Base-by-base conservation (phyloP, 2,888 invertebrate species). In the Coecobrya sp. region DNA sequence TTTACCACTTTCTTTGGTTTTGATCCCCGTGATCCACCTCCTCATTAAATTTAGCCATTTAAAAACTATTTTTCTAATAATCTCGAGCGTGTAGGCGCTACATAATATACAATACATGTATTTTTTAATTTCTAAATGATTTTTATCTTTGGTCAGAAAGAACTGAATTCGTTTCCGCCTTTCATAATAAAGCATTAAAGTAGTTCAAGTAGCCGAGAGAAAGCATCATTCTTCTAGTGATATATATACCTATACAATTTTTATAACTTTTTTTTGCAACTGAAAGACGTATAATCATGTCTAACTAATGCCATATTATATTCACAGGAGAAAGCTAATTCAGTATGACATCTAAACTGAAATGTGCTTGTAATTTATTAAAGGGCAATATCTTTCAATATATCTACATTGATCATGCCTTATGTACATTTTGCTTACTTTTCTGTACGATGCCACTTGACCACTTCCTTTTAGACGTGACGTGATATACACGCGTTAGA, bases 11-110 rank as follows among this genome's bases (percentile, higher is more conserved):
- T 65, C 65, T 73, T 73, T 73, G 19, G 73, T 36, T 73, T 73
- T 73, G 73, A 42, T 73, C 42, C 73, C 73, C 73, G n/a, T 42
- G 19, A 73, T 73, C 73, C 73, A 19, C 7, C 19, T 45, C 19
- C 25, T 65, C 62, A 4, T 27, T 10, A 5, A n/a, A 16, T 4
- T 22, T 70, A 36, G 27, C n/a, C 1, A 36, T 5, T 8, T 42
- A 73, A 13, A 70, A 36, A 19, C 42, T 73, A 42, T 5, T 30
- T 3, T 16, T 30, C 4, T 30, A 68, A 30, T 68, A 68, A 68
- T 68, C 68, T 68, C 68, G 25, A 62, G 62, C 11, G 62, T 19
- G n/a, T 19, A 36, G 2, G 36, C 7, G 7, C 7, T 36, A 36
- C 36, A 36, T 36, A 36, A 4, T 36, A 36, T 36, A 4, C 36